These are phyloP conservation scores for Chalcis sispes DNA, from an alignment of 2,888 invertebrate species.

Conservation along the genomic window DNA sequence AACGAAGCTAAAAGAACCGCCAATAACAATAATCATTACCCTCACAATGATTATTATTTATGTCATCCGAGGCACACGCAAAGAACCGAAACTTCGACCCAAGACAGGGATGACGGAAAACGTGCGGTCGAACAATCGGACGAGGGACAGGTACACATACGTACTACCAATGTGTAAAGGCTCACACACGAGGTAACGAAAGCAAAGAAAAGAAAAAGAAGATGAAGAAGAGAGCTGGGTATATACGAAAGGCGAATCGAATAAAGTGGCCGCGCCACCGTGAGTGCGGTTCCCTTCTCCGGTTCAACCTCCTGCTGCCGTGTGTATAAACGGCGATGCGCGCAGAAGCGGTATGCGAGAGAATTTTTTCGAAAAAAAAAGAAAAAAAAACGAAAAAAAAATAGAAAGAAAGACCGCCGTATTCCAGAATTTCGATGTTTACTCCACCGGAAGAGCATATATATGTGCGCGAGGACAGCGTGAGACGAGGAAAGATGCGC, in stretches of 20 bases:
- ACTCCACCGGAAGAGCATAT: background rate
- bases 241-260: constrained; percentile 22
- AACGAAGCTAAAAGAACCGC: background rate
- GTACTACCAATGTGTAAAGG: background rate
- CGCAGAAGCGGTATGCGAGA: no score
- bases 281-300: background rate
- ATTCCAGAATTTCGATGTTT: constrained; percentile 24
- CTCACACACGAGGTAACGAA: background rate
- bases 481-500: no score
- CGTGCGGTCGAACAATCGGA: background rate
- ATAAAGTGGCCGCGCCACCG: constrained; percentile 25
- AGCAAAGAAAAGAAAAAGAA: background rate
- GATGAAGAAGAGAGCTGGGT: background rate
- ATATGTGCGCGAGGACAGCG: background rate
- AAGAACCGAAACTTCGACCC: no score
- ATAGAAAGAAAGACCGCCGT: constrained; percentile 1
- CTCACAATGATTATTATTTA: constrained; percentile 23
- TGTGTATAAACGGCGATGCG: background rate
- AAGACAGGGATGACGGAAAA: constrained; percentile 9
- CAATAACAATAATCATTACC: constrained; percentile 9
- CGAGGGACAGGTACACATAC: constrained; percentile 35
- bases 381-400: no score
- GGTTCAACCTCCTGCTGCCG: background rate
- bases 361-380: no score
- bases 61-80: constrained; percentile 13